These are phyloP conservation scores for Emmelina monodactyla DNA, from an alignment of 2,888 invertebrate genomes.

Conservation along the genomic window DNA sequence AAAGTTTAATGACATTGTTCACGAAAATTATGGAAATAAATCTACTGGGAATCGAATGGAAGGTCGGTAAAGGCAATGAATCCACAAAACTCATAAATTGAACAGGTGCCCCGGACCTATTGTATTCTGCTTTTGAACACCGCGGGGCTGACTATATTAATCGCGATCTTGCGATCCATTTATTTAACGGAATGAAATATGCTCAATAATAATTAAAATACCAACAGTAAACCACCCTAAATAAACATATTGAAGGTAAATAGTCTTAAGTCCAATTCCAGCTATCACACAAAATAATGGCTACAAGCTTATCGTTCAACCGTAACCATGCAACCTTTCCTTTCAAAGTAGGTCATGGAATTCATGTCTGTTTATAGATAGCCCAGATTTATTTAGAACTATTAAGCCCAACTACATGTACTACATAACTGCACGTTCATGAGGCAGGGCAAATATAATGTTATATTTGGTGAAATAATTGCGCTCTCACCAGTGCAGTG, in stretches of 20 bases:
- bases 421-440: too few relatives aligned
- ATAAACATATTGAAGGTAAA: too few relatives aligned
- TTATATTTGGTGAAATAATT: too few relatives aligned
- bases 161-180: constrained; percentile 32
- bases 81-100: constrained; percentile 49
- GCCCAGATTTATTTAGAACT: too few relatives aligned
- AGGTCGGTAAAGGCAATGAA: constrained; percentile 51
- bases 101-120: constrained; percentile 30
- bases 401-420: too few relatives aligned
- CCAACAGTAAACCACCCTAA: too few relatives aligned
- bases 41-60: too few relatives aligned
- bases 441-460: too few relatives aligned
- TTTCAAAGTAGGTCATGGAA: background rate
- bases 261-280: background rate
- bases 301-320: background rate
- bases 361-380: constrained; percentile 2
- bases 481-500: too few relatives aligned
- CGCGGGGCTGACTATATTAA: constrained; percentile 39
- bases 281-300: background rate
- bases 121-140: constrained; percentile 44
- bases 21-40: too few relatives aligned
- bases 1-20: too few relatives aligned
- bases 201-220: too few relatives aligned
- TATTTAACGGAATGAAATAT: background rate
- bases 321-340: background rate